Conservation (phyloP, 1,140 invertebrate genomes). For the Notospermus geniculatus region DNA sequence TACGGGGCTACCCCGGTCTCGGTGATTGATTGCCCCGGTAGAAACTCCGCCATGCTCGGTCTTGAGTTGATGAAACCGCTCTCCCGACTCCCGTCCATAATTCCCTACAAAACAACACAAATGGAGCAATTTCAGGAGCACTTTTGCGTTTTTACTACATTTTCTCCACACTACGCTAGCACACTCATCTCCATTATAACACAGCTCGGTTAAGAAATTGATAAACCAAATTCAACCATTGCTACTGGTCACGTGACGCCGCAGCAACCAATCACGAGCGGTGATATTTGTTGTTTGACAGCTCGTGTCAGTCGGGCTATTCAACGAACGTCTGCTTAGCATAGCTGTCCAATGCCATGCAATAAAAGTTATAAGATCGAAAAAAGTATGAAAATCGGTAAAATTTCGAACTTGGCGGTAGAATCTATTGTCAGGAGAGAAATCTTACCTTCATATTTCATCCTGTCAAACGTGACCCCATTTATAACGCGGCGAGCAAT, state of each 20-base stretch:
- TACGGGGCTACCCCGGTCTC: constrained; percentile 54
- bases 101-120: constrained; percentile 31
- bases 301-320: not conserved
- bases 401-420: too few species aligned
- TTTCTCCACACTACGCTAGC: too few species aligned
- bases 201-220: not conserved
- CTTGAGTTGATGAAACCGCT: constrained; percentile 89
- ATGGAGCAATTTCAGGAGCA: not conserved
- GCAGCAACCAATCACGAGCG: not conserved
- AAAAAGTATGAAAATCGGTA: too few species aligned
- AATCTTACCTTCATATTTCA: too few species aligned
- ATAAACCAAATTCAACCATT: constrained; percentile 7
- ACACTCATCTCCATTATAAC: too few species aligned
- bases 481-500: not conserved
- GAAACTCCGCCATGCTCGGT: constrained; percentile 90
- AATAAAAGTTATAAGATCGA: too few species aligned
- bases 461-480: not conserved
- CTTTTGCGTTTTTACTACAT: too few species aligned
- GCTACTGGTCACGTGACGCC: not conserved
- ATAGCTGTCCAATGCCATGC: too few species aligned
- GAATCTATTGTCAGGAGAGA: too few species aligned
- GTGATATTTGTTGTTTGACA: constrained; percentile 8
- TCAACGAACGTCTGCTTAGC: not conserved
- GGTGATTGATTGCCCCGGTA: constrained; percentile 61
- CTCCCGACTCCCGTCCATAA: constrained; percentile 67